phyloP scores from a whole-genome alignment of 2,888 invertebrate genomes.

The Limnephilus lunatus region DNA sequence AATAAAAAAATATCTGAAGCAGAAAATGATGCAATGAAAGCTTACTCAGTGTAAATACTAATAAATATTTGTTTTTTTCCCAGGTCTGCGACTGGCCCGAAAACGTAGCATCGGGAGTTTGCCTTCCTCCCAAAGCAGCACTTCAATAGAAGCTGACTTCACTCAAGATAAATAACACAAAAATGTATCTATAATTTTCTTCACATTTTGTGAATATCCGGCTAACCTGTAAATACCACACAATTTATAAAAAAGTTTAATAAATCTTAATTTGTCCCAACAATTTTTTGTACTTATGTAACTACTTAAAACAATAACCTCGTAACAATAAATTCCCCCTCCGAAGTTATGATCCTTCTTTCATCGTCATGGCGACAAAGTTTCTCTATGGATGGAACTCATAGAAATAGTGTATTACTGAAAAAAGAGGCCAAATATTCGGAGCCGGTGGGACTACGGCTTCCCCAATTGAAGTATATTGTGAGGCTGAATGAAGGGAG shows the following conservation, averaged over 20 bases:
- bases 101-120: conserved; percentile 45
- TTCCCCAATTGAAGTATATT: no score
- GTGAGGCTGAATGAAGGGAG: no score
- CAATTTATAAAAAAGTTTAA: not conserved
- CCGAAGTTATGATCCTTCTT: not conserved
- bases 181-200: not conserved
- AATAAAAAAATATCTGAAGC: no score
- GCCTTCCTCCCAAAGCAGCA: not conserved
- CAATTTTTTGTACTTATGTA: not conserved
- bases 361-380: no score
- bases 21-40: no score
- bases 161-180: not conserved
- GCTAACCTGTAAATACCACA: not conserved
- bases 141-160: not conserved
- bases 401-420: no score
- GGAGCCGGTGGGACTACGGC: no score
- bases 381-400: no score
- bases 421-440: no score
- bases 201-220: not conserved
- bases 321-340: not conserved
- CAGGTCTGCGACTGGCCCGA: conserved; percentile 58
- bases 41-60: not conserved
- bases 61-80: not conserved
- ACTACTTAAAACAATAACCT: not conserved
- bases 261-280: not conserved